Evolutionary conservation across 1,140 invertebrate species (phyloP), one percentile per base, ranked within the genome.

Genomic region (Parasteatoda tepidariorum): DNA sequence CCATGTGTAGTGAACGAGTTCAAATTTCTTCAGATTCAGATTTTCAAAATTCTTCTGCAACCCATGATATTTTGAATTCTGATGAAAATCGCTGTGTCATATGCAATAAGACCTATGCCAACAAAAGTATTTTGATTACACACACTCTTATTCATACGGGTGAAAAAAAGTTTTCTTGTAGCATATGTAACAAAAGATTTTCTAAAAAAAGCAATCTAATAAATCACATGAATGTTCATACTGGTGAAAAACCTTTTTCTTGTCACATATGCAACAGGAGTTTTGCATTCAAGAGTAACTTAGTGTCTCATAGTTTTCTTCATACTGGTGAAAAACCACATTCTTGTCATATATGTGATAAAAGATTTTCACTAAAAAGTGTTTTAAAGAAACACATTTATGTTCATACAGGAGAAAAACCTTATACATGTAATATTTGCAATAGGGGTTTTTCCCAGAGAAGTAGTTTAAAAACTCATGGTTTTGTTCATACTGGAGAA

Each of bases 311-410:
- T 70, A 48, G 71, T 24, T 22, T 34, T 15, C 54, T 61, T 24
- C 85, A 86, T 22, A 78, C 84, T 1, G 82, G 84, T 5, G 82
- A 85, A 54, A 86, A 67, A 71, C 85, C 85, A 30, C 84, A 64
- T 48, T 2, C 38, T 13, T 84, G 83, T 62, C 15, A 55, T 54
- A 28, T 54, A 2, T 84, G 83, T 70, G 18, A 33, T 4, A 79
- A 70, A 55, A 57, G 15, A 9, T 84, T 84, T 30, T 30, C 2
- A 41, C 6, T 18, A n/a, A 38, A 62, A 22, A 6, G 24, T 7
- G 13, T 9, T 38, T 38, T 64, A 24, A 22, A 78, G 13, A 81
- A 31, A 18, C 76, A 81, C 31, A 3, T 24, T 11, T 28, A 38
- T 28, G 28, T 55, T 5, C 76, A 81, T 54, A 68, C 76, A 31